phyloP scores from a whole-genome alignment of 2,797 vertebrate genomes.

The Monodelphis domestica region DNA sequence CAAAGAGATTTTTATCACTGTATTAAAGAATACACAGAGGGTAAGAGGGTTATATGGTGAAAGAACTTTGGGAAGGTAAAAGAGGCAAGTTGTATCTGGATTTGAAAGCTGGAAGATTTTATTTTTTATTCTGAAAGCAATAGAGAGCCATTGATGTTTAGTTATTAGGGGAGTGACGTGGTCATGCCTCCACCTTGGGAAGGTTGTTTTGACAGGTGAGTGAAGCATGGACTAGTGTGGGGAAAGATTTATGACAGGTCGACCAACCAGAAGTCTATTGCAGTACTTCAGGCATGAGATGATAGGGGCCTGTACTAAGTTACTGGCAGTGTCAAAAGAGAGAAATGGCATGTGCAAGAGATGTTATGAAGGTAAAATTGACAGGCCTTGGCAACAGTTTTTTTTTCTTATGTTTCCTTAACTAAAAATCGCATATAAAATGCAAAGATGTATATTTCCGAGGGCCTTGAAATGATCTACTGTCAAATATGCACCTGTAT shows the following conservation, averaged over 20 bases:
- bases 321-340: not conserved
- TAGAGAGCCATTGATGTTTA: not conserved
- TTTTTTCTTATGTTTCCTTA: constrained; percentile 9
- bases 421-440: constrained; percentile 46
- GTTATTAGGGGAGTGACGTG: not conserved
- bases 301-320: not conserved
- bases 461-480: constrained; percentile 57
- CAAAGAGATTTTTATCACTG: not conserved
- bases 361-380: not conserved
- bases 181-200: not conserved
- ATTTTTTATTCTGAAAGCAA: not conserved
- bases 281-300: not conserved
- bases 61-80: not conserved
- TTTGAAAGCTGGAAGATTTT: not conserved
- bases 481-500: constrained; percentile 41
- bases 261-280: not conserved
- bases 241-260: not conserved
- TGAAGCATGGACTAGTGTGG: not conserved
- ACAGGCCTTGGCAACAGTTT: not conserved
- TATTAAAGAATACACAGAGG: not conserved
- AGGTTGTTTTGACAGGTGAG: not conserved
- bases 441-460: constrained; percentile 48
- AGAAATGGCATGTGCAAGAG: not conserved
- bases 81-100: not conserved
- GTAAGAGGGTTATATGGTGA: not conserved